Evolutionary conservation across 2,888 invertebrate genomes (phyloP), one percentile per base, ranked within the genome.

Genomic region (Caenorhabditis sp.): DNA sequence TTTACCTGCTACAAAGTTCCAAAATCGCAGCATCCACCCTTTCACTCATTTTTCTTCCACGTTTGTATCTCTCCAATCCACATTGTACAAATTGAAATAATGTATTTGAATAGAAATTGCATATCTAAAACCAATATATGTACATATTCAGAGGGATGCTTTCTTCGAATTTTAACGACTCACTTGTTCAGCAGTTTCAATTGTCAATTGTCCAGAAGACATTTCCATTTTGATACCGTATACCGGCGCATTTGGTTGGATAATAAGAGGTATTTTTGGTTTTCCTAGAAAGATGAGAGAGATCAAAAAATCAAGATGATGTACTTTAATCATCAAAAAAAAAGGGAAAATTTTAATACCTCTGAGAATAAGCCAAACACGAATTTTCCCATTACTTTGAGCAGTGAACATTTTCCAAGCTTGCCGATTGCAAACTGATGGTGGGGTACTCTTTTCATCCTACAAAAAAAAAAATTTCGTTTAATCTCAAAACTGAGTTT

Each of bases 201-300:
- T 54, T 21, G 73, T 70, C 58, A 78, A 65, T 52, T 80, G 78
- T 17, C 76, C 78, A 10, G 65, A 54, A 92, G 77, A 91, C 90
- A 0, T 93, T 93, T 91, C 90, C 85, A 92, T 92, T 3, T 92
- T 87, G 38, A 93, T 89, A 64, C 92, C 91, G 67, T 90, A 89
- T 4, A 93, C 92, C 0, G 93, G 93, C 0, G 93, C 93, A 61
- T 90, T 90, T 1, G 91, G 91, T 87, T 93, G 93, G 88, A 93
- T 90, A 38, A 93, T 89, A 27, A 92, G 88, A 27, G 75, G 62
- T 17, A 38, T 57, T 63, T 76, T 70, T 20, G 72, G 70, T 38
- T 76, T 77, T 14, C 79, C 79, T 80, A 59, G 62, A 71, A 66
- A 25, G 17, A 23, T 20, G 20, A 59, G n/a, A n/a, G n/a, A 25